Evolutionary conservation across 2,113 vertebrate species (phyloP).

Genomic region (Pao palembangensis): DNA sequence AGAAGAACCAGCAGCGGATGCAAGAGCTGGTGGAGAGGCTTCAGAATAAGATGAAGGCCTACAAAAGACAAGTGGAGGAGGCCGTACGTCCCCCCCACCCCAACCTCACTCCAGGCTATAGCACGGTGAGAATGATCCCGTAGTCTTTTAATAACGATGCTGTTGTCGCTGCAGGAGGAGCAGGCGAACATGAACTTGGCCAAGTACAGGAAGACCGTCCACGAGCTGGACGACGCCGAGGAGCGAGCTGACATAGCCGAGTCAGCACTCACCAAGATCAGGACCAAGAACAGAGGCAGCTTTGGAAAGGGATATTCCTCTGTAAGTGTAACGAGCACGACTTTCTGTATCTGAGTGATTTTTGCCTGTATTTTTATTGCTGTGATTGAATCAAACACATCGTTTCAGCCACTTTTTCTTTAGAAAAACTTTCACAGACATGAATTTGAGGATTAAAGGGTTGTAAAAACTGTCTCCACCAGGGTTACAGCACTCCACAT

Average conservation of each 20-base stretch:
- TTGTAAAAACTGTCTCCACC: not conserved
- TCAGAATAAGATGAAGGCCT: constrained; percentile 81
- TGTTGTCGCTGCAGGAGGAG: constrained; percentile 68
- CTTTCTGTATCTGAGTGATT: no score
- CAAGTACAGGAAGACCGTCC: constrained; percentile 80
- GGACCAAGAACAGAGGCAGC: constrained; percentile 76
- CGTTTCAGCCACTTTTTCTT: no score
- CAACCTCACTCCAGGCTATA: no score
- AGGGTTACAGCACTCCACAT: constrained; percentile 80
- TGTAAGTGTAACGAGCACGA: constrained; percentile 48
- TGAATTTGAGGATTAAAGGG: no score
- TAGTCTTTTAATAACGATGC: not conserved
- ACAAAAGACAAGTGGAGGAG: constrained; percentile 83
- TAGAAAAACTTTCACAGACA: no score
- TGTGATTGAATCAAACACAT: no score
- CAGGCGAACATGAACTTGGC: constrained; percentile 79
- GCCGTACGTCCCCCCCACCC: constrained; percentile 54
- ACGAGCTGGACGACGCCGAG: constrained; percentile 80
- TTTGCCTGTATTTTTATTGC: no score
- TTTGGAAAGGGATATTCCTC: constrained; percentile 79
- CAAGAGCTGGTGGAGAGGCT: constrained; percentile 80
- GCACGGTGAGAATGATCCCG: no score
- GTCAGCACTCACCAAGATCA: constrained; percentile 77
- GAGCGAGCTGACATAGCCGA: constrained; percentile 79
- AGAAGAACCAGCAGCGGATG: constrained; percentile 80